Evolutionary conservation across 2,888 invertebrate species (phyloP).

Genomic region (Caenorhabditis auriculariae): DNA sequence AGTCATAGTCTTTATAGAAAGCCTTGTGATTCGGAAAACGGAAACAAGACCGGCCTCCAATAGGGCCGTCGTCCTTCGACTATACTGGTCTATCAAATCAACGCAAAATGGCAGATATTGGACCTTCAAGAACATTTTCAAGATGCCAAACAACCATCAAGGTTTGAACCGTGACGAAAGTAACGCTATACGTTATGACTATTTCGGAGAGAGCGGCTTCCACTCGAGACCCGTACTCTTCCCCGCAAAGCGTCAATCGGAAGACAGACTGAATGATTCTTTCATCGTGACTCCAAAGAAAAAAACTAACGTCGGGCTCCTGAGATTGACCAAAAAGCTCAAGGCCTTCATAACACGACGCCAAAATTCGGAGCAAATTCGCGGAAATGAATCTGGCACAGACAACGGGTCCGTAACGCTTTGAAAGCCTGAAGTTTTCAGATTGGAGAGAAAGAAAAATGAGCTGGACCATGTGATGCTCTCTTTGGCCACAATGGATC

Average conservation of each 20-base stretch:
- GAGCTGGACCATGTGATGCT: constrained; percentile 44
- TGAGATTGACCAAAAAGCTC: constrained; percentile 1
- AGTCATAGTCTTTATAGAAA: constrained; percentile 79
- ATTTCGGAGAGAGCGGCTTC: constrained; percentile 85
- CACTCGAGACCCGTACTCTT: constrained; percentile 82
- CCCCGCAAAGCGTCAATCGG: constrained; percentile 69
- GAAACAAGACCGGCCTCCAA: constrained; percentile 87
- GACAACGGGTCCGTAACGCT: constrained; percentile 88
- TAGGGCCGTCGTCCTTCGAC: constrained; percentile 78
- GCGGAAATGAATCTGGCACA: constrained; percentile 83
- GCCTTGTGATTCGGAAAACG: constrained; percentile 78
- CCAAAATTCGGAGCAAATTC: constrained; percentile 82
- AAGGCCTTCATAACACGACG: constrained; percentile 82
- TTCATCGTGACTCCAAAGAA: too few species aligned
- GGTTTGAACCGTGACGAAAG: constrained; percentile 73
- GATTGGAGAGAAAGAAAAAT: constrained; percentile 34
- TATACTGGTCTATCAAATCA: constrained; percentile 77
- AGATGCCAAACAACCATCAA: neutral
- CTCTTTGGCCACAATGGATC: constrained; percentile 52
- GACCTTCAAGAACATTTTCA: constrained; percentile 7
- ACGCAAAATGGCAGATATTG: constrained; percentile 88
- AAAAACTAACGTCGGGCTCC: constrained; percentile 1
- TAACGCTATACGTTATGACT: constrained; percentile 83
- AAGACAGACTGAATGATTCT: constrained; percentile 22
- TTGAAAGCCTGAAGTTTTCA: constrained; percentile 77